phyloP scores from a whole-genome alignment of 2,888 invertebrate species.

The Acleris laterana region DNA sequence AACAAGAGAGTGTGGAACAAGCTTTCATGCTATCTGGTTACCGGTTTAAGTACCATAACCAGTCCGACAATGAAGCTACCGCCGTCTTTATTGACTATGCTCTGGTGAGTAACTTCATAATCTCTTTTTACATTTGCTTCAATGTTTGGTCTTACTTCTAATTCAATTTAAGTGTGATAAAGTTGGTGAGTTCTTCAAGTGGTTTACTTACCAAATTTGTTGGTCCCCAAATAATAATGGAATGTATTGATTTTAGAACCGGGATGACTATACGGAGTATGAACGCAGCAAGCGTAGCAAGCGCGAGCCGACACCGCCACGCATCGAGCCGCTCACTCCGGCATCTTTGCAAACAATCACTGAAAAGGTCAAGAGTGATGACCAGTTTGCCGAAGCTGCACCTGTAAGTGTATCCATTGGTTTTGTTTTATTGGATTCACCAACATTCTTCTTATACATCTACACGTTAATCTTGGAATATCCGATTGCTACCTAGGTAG shows the following conservation, averaged over 20 bases:
- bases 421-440: not conserved
- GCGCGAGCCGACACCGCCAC: constrained; percentile 92
- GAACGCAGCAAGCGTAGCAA: constrained; percentile 91
- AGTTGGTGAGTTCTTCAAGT: too few species aligned
- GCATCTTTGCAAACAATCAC: constrained; percentile 87
- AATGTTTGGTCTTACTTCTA: too few species aligned
- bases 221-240: not conserved
- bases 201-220: too few species aligned
- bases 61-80: constrained; percentile 88
- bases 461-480: not conserved
- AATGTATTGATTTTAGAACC: constrained; percentile 82
- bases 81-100: constrained; percentile 97
- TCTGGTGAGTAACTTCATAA: constrained; percentile 53
- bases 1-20: constrained; percentile 91
- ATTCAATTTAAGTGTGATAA: too few species aligned
- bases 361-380: constrained; percentile 94
- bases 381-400: constrained; percentile 93
- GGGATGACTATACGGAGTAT: constrained; percentile 96
- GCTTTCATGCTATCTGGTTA: constrained; percentile 93
- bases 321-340: constrained; percentile 93
- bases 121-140: not conserved
- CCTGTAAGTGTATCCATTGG: constrained; percentile 76
- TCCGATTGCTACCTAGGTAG: not conserved
- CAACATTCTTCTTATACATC: too few species aligned
- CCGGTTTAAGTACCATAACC: constrained; percentile 88